Evolutionary conservation across 1,140 invertebrate species (phyloP), one percentile per base, ranked within the genome.

Genomic region (Lepidurus packardi): DNA sequence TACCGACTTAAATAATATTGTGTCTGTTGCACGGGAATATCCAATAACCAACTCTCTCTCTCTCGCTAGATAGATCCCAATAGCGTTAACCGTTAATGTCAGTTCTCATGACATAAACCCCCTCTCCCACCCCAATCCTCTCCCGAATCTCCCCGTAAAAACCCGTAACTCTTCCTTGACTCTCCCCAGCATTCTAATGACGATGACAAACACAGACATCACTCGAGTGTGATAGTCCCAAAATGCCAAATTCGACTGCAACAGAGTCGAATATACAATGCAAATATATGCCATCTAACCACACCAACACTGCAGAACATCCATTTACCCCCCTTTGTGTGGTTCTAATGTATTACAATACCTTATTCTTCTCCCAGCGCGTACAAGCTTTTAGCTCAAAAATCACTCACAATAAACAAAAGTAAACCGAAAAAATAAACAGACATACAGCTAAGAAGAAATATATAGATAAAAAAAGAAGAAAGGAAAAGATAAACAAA

Each of bases 181-280:
- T 13, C 53, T 65, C 21, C 53, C 9, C 53, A n/a, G 53, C 53
- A 9, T 65, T 65, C 53, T 65, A 65, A 65, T 65, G 53, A 65
- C 53, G 53, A 16, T 65, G 53, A 65, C 53, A 65, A 65, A 65
- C 53, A 65, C 53, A 65, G 53, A 65, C 53, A 65, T 65, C 53
- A 65, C 53, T 65, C 21, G 53, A n/a, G 13, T 65, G 53, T 7
- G 53, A 65, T 65, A 65, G 53, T 65, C 53, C 53, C 53, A 21
- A n/a, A 9, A 65, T 65, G 53, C 53, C 53, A 21, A 65, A 65
- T 65, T 65, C 53, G 53, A 65, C 16, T 65, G 53, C 34, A 34
- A 34, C 34, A 65, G 53, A 65, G 13, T 21, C 53, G 53, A 65
- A 65, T 21, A 16, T n/a, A 21, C 53, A 65, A 65, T 65, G 53